Percentiles rank a stretch among this genome's conserved stretches.
phyloP scores from a whole-genome alignment of 2,113 vertebrate genomes.

The Bettongia penicillata region DNA sequence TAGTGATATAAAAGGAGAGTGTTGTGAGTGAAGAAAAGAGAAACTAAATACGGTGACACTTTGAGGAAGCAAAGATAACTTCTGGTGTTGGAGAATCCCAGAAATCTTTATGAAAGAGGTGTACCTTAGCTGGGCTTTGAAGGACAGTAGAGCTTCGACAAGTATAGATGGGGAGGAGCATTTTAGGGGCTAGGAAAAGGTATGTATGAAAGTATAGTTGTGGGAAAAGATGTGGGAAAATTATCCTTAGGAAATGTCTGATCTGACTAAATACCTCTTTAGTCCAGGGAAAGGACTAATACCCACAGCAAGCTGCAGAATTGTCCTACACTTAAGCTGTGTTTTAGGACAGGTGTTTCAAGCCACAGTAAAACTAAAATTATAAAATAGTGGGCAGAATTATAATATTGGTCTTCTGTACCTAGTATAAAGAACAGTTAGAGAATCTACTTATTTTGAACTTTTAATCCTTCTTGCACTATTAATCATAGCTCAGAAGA shows the following conservation, averaged over 20 bases:
- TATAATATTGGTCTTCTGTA: background rate
- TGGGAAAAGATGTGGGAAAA: background rate
- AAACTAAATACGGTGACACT: background rate
- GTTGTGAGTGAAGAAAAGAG: background rate
- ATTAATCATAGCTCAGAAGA: background rate
- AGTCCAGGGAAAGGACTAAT: background rate
- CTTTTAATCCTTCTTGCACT: background rate
- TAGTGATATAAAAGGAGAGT: background rate
- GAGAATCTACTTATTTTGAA: background rate
- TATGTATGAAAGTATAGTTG: background rate
- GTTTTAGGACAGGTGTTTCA: conserved; percentile 29
- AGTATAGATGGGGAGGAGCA: background rate
- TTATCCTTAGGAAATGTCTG: background rate
- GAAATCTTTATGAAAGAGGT: background rate
- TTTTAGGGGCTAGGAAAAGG: background rate
- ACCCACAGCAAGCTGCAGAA: background rate
- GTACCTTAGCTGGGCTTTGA: background rate
- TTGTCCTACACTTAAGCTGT: background rate
- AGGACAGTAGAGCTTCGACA: background rate
- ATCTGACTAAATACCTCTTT: background rate
- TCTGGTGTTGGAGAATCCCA: background rate
- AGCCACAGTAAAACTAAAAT: background rate
- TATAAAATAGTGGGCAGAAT: conserved; percentile 4
- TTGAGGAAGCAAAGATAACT: background rate
- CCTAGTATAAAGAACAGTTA: background rate